Evolutionary conservation across 2,113 vertebrate species (phyloP), one percentile per base, ranked within the genome.

Genomic region (Ceuthmochares aereus): DNA sequence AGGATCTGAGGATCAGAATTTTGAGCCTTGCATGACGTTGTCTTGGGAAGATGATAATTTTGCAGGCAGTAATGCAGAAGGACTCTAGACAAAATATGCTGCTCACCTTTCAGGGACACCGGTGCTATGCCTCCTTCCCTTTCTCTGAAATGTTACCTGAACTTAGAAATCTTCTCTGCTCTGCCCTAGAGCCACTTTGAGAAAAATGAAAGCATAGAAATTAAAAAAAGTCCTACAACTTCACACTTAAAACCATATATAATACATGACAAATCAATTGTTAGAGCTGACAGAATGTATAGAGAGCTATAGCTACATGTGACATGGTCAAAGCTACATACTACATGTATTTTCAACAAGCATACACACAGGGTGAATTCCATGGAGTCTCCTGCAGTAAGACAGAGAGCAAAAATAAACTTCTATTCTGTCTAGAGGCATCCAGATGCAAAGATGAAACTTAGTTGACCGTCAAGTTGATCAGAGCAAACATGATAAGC

Each of bases 241-340:
- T 40, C 30, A 37, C 16, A 42, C 10, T 36, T 18, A 26, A 90
- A 37, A 59, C 68, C 21, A 21, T 22, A 42, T 3, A 2, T 23
- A 45, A 30, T 21, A 68, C 10, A 10, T 3, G 34, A 55, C 55
- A 87, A 54, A 73, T 10, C 23, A 49, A 11, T 21, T 20, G 34
- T 42, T 45, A n/a, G 29, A 64, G 22, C 22, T 9, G 1, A 30
- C 8, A 7, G 43, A 32, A 58, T 6, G 7, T 22, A 27, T 7
- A 32, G 26, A 79, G 40, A 68, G 14, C 37, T 63, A 21, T 6
- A 83, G 42, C 6, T 25, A 7, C 10, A 23, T 0, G 0, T n/a
- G 52, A 54, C 3, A 3, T 27, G 6, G 30, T 51, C 34, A 75
- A 63, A 70, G 25, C 21, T 36, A n/a, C 52, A 4, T 12, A 10